Evolutionary conservation across 2,888 invertebrate genomes (phyloP), one percentile per base, ranked within the genome.

Genomic region (Catocala nupta): DNA sequence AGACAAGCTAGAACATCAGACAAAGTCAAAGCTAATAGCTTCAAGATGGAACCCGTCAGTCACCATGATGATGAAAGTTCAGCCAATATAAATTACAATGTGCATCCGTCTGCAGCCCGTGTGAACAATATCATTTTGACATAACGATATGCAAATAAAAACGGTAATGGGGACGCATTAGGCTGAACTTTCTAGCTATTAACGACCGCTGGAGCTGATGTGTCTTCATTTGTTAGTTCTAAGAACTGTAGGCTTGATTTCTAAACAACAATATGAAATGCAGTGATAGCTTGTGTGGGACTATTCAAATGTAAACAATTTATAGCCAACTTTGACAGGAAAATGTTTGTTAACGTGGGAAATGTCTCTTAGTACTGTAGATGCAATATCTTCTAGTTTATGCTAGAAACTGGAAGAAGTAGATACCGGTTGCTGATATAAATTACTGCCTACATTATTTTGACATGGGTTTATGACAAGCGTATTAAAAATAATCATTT

Each of bases 121-220:
- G 71, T 65, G 76, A 75, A 77, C 69, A 75, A 79, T 75, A 76
- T 73, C 74, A 78, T 78, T 78, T 75, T 73, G 71, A 73, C 71
- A 77, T 80, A 77, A 77, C 70, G 78, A 81, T 82, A 86, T 83
- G 82, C 81, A 81, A 83, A 84, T 83, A 81, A 75, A 81, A 79
- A 80, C 75, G 34, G 68, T 75, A 81, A 78, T 75, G 77, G 75
- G 73, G 68, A 66, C 61, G 70, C 75, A 78, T 81, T 80, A 81
- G 65, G 69, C 59, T 68, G 60, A 59, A 74, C 85, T 86, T 86
- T 86, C 87, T 85, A 75, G 75, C 78, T 74, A 78, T 81, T 81
- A 82, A 81, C 73, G 65, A 75, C 51, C 61, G 61, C 59, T 56
- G 55, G 64, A 44, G 71, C 71, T 78, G 71, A 82, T 84, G 81